Percentiles rank a stretch among this genome's conserved stretches.
Evolutionary conservation across 2,888 invertebrate genomes (phyloP).

Genomic region (Tetropium fuscum): DNA sequence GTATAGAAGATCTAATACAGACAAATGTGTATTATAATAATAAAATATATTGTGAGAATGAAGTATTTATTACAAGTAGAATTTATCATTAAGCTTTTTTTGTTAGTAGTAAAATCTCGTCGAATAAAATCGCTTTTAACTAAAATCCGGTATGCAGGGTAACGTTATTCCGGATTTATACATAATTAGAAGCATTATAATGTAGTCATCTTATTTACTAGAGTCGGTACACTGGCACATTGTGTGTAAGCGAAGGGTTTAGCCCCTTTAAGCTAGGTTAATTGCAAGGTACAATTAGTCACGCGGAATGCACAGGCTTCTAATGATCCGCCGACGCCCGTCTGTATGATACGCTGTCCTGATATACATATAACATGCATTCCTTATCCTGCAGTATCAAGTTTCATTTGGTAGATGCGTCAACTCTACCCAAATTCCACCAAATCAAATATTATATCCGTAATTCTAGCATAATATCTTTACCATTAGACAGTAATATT

Average conservation of each 20-base stretch:
- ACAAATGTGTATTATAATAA: too few relatives aligned
- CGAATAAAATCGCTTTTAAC: too few relatives aligned
- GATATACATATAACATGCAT: too few relatives aligned
- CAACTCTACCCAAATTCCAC: too few relatives aligned
- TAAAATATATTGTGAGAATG: background rate
- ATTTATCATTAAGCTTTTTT: background rate
- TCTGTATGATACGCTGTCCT: slow-evolving; percentile 45
- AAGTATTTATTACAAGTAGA: background rate
- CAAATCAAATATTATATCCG: too few relatives aligned
- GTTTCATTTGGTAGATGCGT: too few relatives aligned
- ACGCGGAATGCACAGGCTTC: slow-evolving; percentile 54
- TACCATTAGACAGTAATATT: too few relatives aligned
- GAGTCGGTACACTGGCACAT: slow-evolving; percentile 28
- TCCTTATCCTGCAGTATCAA: too few relatives aligned
- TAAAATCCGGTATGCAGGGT: background rate
- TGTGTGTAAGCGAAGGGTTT: slow-evolving; percentile 30
- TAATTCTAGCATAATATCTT: too few relatives aligned
- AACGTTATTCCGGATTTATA: slow-evolving; percentile 28
- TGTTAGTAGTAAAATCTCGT: background rate
- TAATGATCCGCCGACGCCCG: slow-evolving; percentile 54
- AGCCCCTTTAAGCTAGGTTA: slow-evolving; percentile 52
- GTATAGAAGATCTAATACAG: too few relatives aligned
- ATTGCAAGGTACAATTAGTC: slow-evolving; percentile 56
- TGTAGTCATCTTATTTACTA: slow-evolving; percentile 33
- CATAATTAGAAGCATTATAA: slow-evolving; percentile 42